Evolutionary conservation across 2,113 vertebrate species (phyloP), one percentile per base, ranked within the genome.

Genomic region (Sebastes schlegelii): DNA sequence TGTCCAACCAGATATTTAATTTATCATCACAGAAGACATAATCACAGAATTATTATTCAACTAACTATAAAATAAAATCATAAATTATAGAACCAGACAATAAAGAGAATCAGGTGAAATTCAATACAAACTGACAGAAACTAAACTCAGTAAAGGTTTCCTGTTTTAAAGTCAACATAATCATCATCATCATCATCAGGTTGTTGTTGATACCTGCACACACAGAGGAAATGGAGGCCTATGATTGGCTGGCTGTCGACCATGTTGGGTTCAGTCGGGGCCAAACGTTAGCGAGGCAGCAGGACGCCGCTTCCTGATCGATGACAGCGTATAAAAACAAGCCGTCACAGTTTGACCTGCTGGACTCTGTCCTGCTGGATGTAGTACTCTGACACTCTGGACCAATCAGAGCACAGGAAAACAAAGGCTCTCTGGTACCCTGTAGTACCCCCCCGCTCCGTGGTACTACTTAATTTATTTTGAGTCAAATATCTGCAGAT

Each of bases 351-450:
- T 64, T 52, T 74, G 68, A 83, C 79, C 66, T 0, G 63, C 19
- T 58, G 61, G 73, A 89, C 86, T 82, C 86, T 75, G 81, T 49
- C 61, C 61, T 23, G 54, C 23, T 26, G 78, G 34, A 42, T 48
- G 71, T 73, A 55, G 69, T 73, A 65, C 48, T 51, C 23, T 13
- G 45, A 1, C 10, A 43, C 82, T 74, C 14, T 19, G 17, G 65
- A 42, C 74, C 68, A 88, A 83, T 85, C 76, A 86, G 1, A 21
- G 19, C 17, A 1, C 75, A 83, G 74, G 40, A 74, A 34, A 34
- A 34, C 34, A 34, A 34, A 34, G 34, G 34, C 34, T 34, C 34
- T 34, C 34, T 34, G 34, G 34, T 34, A 34, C 34, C 34, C 34
- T 34, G 34, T 34, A 34, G 34, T 34, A 4, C 3, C 34, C 34